Evolutionary conservation across 1,140 invertebrate species (phyloP), one percentile per base, ranked within the genome.

Genomic region (Zaprionus ornatus): DNA sequence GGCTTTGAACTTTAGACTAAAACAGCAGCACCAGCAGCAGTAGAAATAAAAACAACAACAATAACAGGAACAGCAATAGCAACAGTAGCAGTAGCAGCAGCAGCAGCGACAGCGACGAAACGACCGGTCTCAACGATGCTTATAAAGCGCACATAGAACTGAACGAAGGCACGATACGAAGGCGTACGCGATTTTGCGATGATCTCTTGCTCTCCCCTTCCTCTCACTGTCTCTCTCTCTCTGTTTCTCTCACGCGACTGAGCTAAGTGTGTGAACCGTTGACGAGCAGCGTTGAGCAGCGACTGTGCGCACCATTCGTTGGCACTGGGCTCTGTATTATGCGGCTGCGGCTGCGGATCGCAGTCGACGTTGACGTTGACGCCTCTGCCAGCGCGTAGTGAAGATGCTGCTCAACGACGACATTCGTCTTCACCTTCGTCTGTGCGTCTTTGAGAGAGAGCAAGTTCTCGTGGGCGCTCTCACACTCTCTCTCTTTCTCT

Each of bases 291-390:
- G 61, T 55, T 45, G 56, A 56, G 61, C 56, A 64, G 54, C 55
- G 45, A 76, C 74, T 76, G 74, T 70, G 52, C 59, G 66, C 59
- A 63, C 42, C 50, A 61, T 5, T 70, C 50, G 50, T 25, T 40
- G 45, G 32, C 56, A 29, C 25, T 21, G 2, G 37, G 55, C 40
- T 23, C 40, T 32, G 15, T 62, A 48, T 19, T 62, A 13, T 13
- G 25, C 25, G 12, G 27, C 66, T 15, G 27, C 19, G 3, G 65
- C 45, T 15, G 29, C 42, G n/a, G 17, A 35, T 40, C 7, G 48
- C 32, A 9, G 48, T 19, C 15, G 50, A n/a, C 37, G 67, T 2
- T 40, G 23, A 25, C 35, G 56, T 1, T 54, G 37, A 25, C 32
- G 27, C 2, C 17, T 19, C 32, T 21, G 60, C n/a, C 27, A 37